Evolutionary conservation across 2,888 invertebrate genomes (phyloP).

Genomic region (Sinelater perroti): DNA sequence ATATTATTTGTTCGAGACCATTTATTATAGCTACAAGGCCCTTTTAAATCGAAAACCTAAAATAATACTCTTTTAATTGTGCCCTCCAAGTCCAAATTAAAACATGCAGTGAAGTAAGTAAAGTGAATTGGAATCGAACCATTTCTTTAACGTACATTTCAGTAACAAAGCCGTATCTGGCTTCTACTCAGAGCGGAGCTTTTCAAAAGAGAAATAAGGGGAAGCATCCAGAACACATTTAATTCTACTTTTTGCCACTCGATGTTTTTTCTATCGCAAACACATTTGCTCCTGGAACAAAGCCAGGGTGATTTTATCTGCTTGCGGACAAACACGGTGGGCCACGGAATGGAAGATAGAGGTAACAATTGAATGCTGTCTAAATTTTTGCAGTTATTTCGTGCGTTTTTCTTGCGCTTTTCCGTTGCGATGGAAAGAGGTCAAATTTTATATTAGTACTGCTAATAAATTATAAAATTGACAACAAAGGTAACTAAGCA

Average conservation of each 20-base stretch:
- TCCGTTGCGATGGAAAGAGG: conserved; percentile 15
- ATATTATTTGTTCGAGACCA: background rate
- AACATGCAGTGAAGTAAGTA: too few species aligned
- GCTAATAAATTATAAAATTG: conserved; percentile 14
- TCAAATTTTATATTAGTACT: too few species aligned
- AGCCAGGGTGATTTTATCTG: conserved; percentile 38
- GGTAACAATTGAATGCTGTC: conserved; percentile 37
- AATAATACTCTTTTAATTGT: too few species aligned
- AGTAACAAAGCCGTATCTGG: too few species aligned
- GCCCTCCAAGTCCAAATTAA: too few species aligned
- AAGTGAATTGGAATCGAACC: too few species aligned
- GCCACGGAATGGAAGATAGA: conserved; percentile 32
- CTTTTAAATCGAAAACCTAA: background rate
- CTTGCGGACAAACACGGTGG: conserved; percentile 32
- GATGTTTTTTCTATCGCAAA: conserved; percentile 30
- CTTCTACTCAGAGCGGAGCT: too few species aligned
- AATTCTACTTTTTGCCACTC: conserved; percentile 19
- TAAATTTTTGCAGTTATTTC: conserved; percentile 31
- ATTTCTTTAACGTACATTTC: too few species aligned
- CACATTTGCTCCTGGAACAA: conserved; percentile 37
- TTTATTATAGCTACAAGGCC: background rate
- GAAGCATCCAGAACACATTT: conserved; percentile 13
- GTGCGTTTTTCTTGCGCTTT: conserved; percentile 18
- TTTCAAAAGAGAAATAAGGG: conserved; percentile 7
- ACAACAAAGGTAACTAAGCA: conserved; percentile 30